Percentiles rank a stretch among this genome's conserved stretches.
These are phyloP conservation scores for Saimiri boliviensis DNA, from an alignment of 2,113 vertebrate genomes.

Conservation along the genomic window DNA sequence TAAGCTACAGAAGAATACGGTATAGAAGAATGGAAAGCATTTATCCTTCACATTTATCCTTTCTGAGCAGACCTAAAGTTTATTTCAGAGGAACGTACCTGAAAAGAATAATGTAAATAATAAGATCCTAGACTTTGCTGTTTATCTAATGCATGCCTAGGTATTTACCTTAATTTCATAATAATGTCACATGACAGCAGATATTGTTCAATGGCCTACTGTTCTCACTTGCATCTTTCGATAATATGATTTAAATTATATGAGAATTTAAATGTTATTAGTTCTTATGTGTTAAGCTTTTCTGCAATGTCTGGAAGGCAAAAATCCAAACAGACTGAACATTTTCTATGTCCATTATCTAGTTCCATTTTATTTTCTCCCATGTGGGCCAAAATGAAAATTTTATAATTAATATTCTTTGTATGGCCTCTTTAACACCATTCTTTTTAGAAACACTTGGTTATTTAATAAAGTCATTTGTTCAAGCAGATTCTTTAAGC, in stretches of 20 bases:
- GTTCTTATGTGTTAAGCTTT: not conserved
- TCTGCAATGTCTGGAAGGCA: not conserved
- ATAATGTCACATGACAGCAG: not conserved
- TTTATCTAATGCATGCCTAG: not conserved
- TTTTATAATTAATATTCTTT: not conserved
- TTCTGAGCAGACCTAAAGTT: not conserved
- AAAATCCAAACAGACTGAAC: not conserved
- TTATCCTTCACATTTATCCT: not conserved
- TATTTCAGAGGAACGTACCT: not conserved
- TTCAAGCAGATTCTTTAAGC: not conserved
- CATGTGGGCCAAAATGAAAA: not conserved
- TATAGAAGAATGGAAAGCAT: not conserved
- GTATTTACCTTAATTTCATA: not conserved
- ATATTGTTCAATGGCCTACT: not conserved
- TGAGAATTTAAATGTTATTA: not conserved
- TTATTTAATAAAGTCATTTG: not conserved
- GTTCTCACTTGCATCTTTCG: not conserved
- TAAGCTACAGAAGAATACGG: not conserved
- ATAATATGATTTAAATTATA: not conserved
- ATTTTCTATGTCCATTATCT: not conserved
- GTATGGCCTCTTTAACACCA: not conserved
- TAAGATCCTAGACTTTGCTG: not conserved
- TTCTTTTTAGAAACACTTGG: not conserved
- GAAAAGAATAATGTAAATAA: not conserved
- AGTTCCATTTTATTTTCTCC: not conserved